Conservation (phyloP, 2,797 vertebrate species). For the Sebastes minor region DNA sequence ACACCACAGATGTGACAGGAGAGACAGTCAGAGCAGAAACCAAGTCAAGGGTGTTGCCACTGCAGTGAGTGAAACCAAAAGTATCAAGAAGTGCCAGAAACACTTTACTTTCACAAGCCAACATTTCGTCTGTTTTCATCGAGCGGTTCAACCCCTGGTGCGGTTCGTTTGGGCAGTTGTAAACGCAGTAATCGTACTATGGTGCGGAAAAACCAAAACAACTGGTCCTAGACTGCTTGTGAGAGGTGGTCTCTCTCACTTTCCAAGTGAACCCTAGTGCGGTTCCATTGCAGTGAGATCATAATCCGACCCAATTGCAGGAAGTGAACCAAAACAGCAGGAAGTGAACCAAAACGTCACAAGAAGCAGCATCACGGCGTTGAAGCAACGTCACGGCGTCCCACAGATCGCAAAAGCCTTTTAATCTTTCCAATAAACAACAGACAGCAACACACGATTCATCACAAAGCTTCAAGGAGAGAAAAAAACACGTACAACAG, state of each 20-base stretch:
- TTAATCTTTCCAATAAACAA: constrained; percentile 42
- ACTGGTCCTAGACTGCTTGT: neutral
- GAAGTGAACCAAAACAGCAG: neutral
- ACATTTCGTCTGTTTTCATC: neutral
- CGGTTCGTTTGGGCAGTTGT: too few relatives aligned
- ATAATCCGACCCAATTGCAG: neutral
- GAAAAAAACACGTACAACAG: constrained; percentile 55
- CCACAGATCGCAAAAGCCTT: neutral
- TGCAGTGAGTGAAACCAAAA: neutral
- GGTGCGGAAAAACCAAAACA: neutral
- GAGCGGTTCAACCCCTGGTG: too few relatives aligned
- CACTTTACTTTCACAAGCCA: neutral
- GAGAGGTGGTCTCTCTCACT: too few relatives aligned
- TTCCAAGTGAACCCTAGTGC: too few relatives aligned
- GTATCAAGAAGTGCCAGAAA: neutral
- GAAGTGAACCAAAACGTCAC: neutral
- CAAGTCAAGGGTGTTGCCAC: neutral
- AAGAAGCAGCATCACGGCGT: neutral
- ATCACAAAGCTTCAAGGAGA: constrained; percentile 51
- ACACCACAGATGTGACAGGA: neutral
- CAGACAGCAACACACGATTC: constrained; percentile 52
- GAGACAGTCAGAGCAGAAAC: neutral
- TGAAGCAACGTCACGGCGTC: neutral
- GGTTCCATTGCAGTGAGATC: too few relatives aligned
- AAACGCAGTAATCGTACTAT: neutral